Conservation (phyloP, 1,140 invertebrate species). For the Drosophila mayri region DNA sequence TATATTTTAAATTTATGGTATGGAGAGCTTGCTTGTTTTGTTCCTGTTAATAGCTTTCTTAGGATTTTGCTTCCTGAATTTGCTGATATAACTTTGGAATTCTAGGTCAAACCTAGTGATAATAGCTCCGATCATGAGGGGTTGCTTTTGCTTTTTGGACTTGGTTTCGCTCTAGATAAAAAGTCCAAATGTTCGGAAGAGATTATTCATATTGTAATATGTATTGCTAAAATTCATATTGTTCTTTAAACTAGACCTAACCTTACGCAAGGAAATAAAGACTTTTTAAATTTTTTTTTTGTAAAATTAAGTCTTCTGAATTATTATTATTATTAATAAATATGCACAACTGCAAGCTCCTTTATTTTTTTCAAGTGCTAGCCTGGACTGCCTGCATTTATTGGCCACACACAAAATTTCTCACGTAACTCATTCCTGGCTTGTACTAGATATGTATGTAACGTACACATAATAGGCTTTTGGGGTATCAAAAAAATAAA, state of each 20-base stretch:
- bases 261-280: not conserved
- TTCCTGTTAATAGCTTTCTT: too few species aligned
- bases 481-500: conserved; percentile 27
- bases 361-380: conserved; percentile 13
- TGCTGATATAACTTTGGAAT: not conserved
- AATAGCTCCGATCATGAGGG: not conserved
- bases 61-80: too few species aligned
- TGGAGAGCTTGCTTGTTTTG: too few species aligned
- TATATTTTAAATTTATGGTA: too few species aligned
- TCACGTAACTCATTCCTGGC: conserved; percentile 39
- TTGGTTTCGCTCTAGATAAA: not conserved
- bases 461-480: conserved; percentile 43
- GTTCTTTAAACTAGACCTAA: not conserved
- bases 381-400: conserved; percentile 11
- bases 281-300: too few species aligned
- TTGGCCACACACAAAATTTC: conserved; percentile 29
- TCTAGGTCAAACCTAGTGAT: not conserved
- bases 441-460: conserved; percentile 28
- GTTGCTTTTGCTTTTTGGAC: not conserved
- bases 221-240: not conserved
- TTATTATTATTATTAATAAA: too few species aligned
- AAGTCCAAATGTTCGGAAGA: not conserved
- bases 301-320: too few species aligned
- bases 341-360: not conserved
- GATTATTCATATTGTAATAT: not conserved